Evolutionary conservation across 2,888 invertebrate species (phyloP).

Genomic region (Euzophera pinguis): DNA sequence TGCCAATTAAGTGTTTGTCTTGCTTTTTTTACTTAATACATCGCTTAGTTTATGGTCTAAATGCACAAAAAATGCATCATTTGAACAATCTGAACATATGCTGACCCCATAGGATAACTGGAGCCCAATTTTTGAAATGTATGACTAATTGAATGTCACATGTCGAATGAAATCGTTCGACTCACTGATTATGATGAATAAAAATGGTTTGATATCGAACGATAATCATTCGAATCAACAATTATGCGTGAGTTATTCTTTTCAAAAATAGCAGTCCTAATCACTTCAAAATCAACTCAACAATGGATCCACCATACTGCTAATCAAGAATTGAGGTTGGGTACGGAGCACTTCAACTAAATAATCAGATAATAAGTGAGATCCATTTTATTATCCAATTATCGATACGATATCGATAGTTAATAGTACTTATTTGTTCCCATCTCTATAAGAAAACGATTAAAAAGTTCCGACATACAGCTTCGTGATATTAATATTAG

Average conservation of each 20-base stretch:
- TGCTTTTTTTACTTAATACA: no score
- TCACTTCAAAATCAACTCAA: slow-evolving; percentile 1
- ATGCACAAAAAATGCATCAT: no score
- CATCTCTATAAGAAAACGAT: slow-evolving; percentile 1
- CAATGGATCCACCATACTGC: not conserved
- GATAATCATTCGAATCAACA: no score
- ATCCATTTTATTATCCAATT: slow-evolving; percentile 5
- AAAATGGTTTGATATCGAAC: no score
- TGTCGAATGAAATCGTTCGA: no score
- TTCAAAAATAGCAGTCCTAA: slow-evolving; percentile 11
- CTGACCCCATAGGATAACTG: not conserved
- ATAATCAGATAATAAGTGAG: not conserved
- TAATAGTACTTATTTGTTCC: slow-evolving; percentile 20
- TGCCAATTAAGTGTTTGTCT: no score
- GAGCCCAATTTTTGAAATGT: no score
- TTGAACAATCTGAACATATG: no score
- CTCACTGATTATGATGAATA: no score
- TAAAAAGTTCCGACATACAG: slow-evolving; percentile 22
- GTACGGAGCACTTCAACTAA: slow-evolving; percentile 2
- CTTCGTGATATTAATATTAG: slow-evolving; percentile 46
- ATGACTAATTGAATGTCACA: no score
- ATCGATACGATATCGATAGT: slow-evolving; percentile 12
- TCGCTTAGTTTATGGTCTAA: no score
- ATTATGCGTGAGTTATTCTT: no score
- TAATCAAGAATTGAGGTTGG: not conserved